Percentiles rank a stretch among this genome's conserved stretches.
These are phyloP conservation scores for Lethenteron reissneri DNA, from an alignment of 2,113 vertebrate species.

Conservation along the genomic window DNA sequence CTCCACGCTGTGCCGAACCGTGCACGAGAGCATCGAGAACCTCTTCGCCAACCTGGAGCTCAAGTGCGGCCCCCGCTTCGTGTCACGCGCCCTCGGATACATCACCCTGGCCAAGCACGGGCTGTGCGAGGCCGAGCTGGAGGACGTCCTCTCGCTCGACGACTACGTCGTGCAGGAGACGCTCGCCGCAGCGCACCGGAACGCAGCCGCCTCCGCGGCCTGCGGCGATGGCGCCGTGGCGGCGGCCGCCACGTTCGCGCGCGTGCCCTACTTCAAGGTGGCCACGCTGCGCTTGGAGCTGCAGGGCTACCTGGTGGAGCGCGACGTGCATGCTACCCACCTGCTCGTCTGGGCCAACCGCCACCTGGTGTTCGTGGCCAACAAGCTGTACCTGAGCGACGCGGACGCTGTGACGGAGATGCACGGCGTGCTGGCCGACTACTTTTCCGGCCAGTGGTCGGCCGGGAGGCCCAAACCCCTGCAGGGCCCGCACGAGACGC, in stretches of 20 bases:
- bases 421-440: slow-evolving; percentile 81
- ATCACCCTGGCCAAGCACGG: slow-evolving; percentile 86
- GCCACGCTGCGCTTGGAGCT: slow-evolving; percentile 80
- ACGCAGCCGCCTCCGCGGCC: slow-evolving; percentile 25
- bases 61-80: slow-evolving; percentile 52
- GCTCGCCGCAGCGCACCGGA: slow-evolving; percentile 35
- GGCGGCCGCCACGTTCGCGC: slow-evolving; percentile 18
- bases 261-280: slow-evolving; percentile 68
- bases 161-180: slow-evolving; percentile 70
- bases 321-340: slow-evolving; percentile 65
- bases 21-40: slow-evolving; percentile 89
- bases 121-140: slow-evolving; percentile 75
- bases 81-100: slow-evolving; percentile 74
- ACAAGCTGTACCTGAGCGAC: slow-evolving; percentile 74
- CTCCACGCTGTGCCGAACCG: slow-evolving; percentile 65
- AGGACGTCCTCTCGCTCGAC: slow-evolving; percentile 83
- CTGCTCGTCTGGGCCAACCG: slow-evolving; percentile 92
- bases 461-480: slow-evolving; percentile 71
- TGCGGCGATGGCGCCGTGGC: neutral
- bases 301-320: slow-evolving; percentile 65
- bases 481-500: neutral
- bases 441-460: slow-evolving; percentile 84
- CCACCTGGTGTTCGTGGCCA: slow-evolving; percentile 80
- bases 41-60: slow-evolving; percentile 77
- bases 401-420: slow-evolving; percentile 66